phyloP scores from a whole-genome alignment of 1,140 invertebrate species.

The Drosophila oshimai region DNA sequence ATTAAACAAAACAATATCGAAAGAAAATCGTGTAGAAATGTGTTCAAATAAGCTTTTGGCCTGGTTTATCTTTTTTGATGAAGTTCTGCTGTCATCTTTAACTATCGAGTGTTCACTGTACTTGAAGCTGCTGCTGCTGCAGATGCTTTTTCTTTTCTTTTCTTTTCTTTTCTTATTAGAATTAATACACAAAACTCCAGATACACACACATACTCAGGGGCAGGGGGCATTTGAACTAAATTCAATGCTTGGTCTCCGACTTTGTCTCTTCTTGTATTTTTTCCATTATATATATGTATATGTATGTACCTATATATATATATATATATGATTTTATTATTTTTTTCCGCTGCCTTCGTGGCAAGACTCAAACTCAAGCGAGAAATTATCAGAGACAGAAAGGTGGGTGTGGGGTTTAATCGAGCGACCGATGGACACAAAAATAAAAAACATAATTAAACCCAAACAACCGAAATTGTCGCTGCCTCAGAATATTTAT shows the following conservation, averaged over 20 bases:
- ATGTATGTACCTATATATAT: not conserved
- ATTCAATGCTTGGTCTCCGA: constrained; percentile 33
- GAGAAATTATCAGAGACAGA: constrained; percentile 64
- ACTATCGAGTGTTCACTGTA: constrained; percentile 16
- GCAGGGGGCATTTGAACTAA: constrained; percentile 36
- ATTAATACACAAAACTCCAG: constrained; percentile 55
- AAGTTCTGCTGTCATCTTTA: no score
- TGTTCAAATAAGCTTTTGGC: no score
- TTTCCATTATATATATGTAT: not conserved
- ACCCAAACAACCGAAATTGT: constrained; percentile 25
- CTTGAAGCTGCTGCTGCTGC: constrained; percentile 15
- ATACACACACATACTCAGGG: constrained; percentile 31
- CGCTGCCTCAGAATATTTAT: not conserved
- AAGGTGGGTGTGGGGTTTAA: constrained; percentile 22
- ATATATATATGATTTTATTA: not conserved
- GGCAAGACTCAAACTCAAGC: constrained; percentile 15
- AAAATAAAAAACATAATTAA: constrained; percentile 12
- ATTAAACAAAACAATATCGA: no score
- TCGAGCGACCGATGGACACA: constrained; percentile 17
- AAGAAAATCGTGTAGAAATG: no score
- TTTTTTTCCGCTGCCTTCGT: not conserved
- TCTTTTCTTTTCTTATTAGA: constrained; percentile 73
- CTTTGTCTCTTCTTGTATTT: constrained; percentile 23
- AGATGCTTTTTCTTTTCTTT: constrained; percentile 66
- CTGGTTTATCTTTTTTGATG: not conserved